A percentile compares a stretch with the other conserved stretches of the same genome.
phyloP scores from a whole-genome alignment of 2,113 vertebrate species.

The Hippotragus niger region DNA sequence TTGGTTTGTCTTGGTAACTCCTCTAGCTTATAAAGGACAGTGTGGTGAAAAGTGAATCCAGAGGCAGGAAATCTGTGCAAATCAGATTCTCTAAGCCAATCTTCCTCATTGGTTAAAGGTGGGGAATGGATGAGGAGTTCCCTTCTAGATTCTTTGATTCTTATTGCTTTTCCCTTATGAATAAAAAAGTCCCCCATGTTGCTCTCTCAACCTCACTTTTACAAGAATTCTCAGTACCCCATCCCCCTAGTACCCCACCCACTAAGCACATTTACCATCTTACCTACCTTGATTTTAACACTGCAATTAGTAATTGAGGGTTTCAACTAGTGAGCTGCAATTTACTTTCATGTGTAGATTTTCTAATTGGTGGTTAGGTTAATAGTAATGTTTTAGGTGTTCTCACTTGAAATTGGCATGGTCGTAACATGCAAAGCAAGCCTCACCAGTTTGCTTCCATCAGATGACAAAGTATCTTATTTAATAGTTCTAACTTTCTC shows the following conservation, averaged over 20 bases:
- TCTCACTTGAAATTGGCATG: constrained; percentile 10
- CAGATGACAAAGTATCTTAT: neutral
- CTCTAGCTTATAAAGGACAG: neutral
- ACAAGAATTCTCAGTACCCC: neutral
- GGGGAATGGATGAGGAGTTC: neutral
- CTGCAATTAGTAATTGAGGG: constrained; percentile 55
- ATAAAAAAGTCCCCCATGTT: neutral
- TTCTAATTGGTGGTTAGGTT: constrained; percentile 62
- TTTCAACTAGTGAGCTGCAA: constrained; percentile 10
- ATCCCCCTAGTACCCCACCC: too few species aligned
- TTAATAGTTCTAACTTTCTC: neutral
- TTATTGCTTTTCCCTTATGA: neutral
- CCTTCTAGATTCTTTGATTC: neutral
- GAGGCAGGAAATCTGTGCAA: neutral
- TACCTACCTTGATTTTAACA: constrained; percentile 22
- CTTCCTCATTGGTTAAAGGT: neutral
- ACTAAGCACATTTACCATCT: neutral
- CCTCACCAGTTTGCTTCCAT: neutral
- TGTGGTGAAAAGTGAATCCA: neutral
- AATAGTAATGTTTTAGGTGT: constrained; percentile 23
- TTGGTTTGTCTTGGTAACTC: neutral
- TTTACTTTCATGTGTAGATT: constrained; percentile 48
- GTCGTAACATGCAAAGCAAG: neutral
- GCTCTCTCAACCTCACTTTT: neutral
- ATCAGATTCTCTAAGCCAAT: neutral